These are phyloP conservation scores for Lordiphosa andalusiaca DNA, from an alignment of 2,888 invertebrate species.

Conservation along the genomic window DNA sequence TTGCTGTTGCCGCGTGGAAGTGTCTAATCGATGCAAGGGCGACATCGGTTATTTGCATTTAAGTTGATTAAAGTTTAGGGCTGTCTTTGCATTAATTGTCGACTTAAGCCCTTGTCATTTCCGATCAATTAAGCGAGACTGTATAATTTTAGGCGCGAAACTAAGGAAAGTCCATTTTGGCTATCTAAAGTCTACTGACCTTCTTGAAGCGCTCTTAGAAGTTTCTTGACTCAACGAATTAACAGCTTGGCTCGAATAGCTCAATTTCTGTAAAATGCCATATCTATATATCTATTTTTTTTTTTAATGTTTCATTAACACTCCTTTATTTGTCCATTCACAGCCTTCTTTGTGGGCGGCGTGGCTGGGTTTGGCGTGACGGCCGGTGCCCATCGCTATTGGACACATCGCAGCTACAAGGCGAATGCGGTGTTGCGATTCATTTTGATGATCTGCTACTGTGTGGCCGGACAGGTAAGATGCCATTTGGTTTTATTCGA, in stretches of 20 bases:
- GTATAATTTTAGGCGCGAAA: too few relatives aligned
- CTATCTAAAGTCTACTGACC: too few relatives aligned
- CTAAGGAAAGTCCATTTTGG: too few relatives aligned
- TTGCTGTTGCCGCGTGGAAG: neutral
- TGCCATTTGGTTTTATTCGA: too few relatives aligned
- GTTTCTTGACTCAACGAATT: conserved; percentile 33
- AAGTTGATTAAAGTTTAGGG: too few relatives aligned
- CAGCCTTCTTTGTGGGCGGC: conserved; percentile 82
- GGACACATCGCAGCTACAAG: conserved; percentile 86
- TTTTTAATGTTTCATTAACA: conserved; percentile 47
- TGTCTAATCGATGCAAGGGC: too few relatives aligned
- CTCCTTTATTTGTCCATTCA: conserved; percentile 12
- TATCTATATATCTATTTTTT: too few relatives aligned
- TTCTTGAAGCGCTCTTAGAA: too few relatives aligned
- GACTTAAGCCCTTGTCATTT: too few relatives aligned
- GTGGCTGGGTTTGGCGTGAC: conserved; percentile 86
- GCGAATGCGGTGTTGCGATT: conserved; percentile 84
- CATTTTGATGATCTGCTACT: conserved; percentile 83
- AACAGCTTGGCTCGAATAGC: conserved; percentile 50
- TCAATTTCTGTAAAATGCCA: conserved; percentile 66
- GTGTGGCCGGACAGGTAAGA: conserved; percentile 85
- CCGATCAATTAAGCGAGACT: too few relatives aligned
- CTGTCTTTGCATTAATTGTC: too few relatives aligned
- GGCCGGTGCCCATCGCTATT: conserved; percentile 85
- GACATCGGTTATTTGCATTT: too few relatives aligned